Evolutionary conservation across 2,888 invertebrate genomes (phyloP), one percentile per base, ranked within the genome.

Genomic region (Apoda limacodes): DNA sequence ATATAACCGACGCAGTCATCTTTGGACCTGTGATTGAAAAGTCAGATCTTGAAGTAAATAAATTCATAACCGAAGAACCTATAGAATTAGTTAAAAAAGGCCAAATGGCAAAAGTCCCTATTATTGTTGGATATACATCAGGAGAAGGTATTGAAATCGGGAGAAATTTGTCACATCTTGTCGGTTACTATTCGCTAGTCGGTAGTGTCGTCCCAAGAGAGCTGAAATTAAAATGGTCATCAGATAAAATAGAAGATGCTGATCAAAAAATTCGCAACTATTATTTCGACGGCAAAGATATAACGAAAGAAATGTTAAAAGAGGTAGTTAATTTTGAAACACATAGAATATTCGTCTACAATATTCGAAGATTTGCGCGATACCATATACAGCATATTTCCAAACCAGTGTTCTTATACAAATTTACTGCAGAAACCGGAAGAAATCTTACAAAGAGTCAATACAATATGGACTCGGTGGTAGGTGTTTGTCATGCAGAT

Each of bases 21-120:
- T 78, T 80, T 40, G 65, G 66, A 2, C 80, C 81, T 9, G 80
- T 82, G 21, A 50, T 78, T 29, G 81, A 82, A 46, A 76, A 66
- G 35, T 32, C 46, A 2, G 36, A 59, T 43, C 40, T 60, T 13
- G 53, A 52, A 4, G 50, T 52, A 34, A 58, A 63, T 20, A 65
- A 61, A 37, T 81, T 78, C 44, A 41, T 78, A 38, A 45, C 59
- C 4, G 58, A 68, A 41, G 30, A 43, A 14, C 72, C 76, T 4
- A 40, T 43, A 6, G 52, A 61, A 30, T 48, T 63, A 38, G 53
- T 76, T 9, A 60, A 40, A 39, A 55, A 42, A 30, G 74, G 71
- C 3, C 39, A 43, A 12, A 46, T 66, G 28, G 57, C 62, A 5
- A 59, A 68, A 33, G 62, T 80, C 2, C 75, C 81, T 9, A 32